Base-by-base conservation (phyloP, 2,113 vertebrate genomes). In the Puffinus mauretanicus region DNA sequence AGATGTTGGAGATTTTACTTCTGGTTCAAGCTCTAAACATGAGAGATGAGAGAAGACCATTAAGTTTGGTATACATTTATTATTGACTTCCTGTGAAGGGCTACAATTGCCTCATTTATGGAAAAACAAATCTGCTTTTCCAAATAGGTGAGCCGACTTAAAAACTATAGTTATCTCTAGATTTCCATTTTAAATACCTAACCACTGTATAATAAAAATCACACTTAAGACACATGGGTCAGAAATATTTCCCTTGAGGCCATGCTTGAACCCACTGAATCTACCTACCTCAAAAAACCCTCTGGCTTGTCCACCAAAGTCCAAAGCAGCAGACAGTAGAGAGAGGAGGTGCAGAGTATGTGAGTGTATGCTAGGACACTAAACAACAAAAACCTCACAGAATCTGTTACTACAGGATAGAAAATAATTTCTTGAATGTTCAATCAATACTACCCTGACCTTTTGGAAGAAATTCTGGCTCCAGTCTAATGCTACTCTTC, bases 1-100 rank as follows among this genome's bases (percentile, higher is more conserved):
- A 83, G 97, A 97, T 69, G 96, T 34, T 97, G 97, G 98, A 88
- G 97, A 98, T 97, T 98, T 99, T 79, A 98, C 62, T 98, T 99
- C 98, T 94, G 97, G 97, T 89, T 98, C 98, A 64, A 98, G 98
- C 94, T 98, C 98, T 99, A 76, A 94, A 97, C 61, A 40, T 13
- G 40, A 40, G 40, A 96, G 75, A 97, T 54, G 84, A 91, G 65
- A 88, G 73, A 80, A 97, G 62, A 86, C 22, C 69, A 93, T 62
- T 62, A 84, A n/a, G 29, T 46, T 91, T 64, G 18, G 18, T 30
- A 16, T 0, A 20, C 2, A 44, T 61, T 79, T 46, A 38, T 77
- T 25, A 73, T 0, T 32, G 36, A 38, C 36, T 38, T 38, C 36
- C 36, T 38, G 36, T 38, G 36, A 38, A 38, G 36, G 36, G 36